Evolutionary conservation across 2,797 vertebrate genomes (phyloP).

Genomic region (Hapalemur alaotrensis): DNA sequence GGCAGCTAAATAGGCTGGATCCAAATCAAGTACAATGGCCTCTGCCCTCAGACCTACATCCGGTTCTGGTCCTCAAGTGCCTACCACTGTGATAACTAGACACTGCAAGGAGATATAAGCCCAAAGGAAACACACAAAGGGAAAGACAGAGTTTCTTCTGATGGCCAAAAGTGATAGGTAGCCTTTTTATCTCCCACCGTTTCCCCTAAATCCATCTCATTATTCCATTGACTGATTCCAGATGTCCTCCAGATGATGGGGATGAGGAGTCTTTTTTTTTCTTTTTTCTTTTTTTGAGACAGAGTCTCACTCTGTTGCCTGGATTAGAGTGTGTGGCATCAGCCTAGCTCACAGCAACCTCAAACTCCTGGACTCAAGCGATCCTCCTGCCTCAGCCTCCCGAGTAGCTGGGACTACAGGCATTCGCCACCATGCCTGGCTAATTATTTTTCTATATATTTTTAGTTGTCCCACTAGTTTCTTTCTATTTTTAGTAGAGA

Average conservation of each 20-base stretch:
- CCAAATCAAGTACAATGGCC: not conserved
- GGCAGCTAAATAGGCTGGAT: not conserved
- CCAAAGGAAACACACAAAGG: not conserved
- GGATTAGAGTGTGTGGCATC: too few species aligned
- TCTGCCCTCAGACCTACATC: not conserved
- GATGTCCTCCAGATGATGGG: not conserved
- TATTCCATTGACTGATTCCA: not conserved
- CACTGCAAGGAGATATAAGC: not conserved
- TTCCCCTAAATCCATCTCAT: not conserved
- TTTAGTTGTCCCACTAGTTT: too few species aligned
- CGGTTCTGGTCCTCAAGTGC: not conserved
- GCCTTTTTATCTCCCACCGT: not conserved
- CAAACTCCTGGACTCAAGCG: too few species aligned
- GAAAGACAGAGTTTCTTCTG: not conserved
- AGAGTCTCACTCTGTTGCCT: too few species aligned
- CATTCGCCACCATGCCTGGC: too few species aligned
- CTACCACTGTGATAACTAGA: not conserved
- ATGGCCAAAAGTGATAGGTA: not conserved
- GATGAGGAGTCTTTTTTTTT: not conserved
- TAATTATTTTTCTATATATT: too few species aligned
- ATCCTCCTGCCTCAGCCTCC: too few species aligned
- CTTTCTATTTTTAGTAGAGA: too few species aligned
- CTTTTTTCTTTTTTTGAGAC: too few species aligned
- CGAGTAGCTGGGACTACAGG: too few species aligned
- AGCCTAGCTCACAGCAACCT: too few species aligned